phyloP scores from a whole-genome alignment of 1,140 invertebrate species.

The Forficula auricularia region DNA sequence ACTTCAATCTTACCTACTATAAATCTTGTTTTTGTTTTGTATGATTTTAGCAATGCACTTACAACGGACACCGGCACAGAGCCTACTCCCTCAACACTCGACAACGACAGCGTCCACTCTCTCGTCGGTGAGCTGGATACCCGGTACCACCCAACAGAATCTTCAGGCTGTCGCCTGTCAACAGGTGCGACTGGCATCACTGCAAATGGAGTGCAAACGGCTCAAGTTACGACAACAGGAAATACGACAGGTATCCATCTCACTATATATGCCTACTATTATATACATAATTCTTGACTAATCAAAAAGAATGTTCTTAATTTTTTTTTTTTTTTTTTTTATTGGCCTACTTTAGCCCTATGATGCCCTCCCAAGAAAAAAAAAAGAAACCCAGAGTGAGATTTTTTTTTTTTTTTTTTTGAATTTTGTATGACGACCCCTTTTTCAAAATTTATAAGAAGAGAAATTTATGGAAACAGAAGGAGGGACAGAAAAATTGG shows the following conservation, averaged over 20 bases:
- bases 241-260: conserved; percentile 56
- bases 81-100: conserved; percentile 32
- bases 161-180: conserved; percentile 41
- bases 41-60: conserved; percentile 49
- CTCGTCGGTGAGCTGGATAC: conserved; percentile 5
- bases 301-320: too few relatives aligned
- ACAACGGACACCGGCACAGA: conserved; percentile 43
- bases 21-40: conserved; percentile 13
- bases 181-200: conserved; percentile 58
- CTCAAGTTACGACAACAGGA: conserved; percentile 75
- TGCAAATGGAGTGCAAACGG: conserved; percentile 72
- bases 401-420: too few relatives aligned
- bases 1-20: too few relatives aligned
- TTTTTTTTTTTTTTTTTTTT: background rate
- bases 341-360: background rate
- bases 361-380: too few relatives aligned
- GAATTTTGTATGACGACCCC: too few relatives aligned
- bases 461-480: too few relatives aligned
- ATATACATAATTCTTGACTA: too few relatives aligned
- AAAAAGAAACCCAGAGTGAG: too few relatives aligned
- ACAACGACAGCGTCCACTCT: background rate
- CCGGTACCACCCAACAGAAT: conserved; percentile 16
- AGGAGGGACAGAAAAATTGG: too few relatives aligned
- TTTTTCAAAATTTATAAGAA: too few relatives aligned
- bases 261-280: too few relatives aligned